Evolutionary conservation across 2,113 vertebrate genomes (phyloP), one percentile per base, ranked within the genome.

Genomic region (Pomatostomus ruficeps): DNA sequence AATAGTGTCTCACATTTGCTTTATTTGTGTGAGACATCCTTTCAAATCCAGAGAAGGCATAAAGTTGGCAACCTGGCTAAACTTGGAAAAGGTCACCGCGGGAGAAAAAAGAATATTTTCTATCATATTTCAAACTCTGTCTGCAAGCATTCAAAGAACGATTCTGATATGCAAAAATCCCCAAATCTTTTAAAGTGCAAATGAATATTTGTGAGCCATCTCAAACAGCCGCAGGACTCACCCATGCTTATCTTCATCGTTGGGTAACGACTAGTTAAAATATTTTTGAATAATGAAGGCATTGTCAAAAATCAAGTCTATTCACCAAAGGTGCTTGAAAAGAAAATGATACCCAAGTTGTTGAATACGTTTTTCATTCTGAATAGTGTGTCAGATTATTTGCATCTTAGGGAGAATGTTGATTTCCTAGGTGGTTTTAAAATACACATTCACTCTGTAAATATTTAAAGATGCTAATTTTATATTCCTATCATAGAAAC

Each of bases 241-340:
- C 10, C 75, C 52, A 21, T 71, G 51, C 76, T 82, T 85, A 62
- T 91, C 45, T 62, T 91, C 55, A 66, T 87, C 85, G 91, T 61
- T 54, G n/a, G 22, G 23, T 89, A 84, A 92, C 85, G 73, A 81
- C 57, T 91, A 21, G 84, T 95, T 91, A 88, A 94, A 95, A 95
- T 87, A 76, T 65, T 65, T 92, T 87, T 93, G 61, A 92, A 85
- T 96, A 95, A 95, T 73, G 84, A 91, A 12, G 15, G 10, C 58
- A 87, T 91, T 93, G 85, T 95, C 38, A 90, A 95, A 95, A 97
- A 96, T 95, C 95, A 96, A 79, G 78, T 76, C 92, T 93, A 90
- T 96, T 96, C 92, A 94, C 38, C 74, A 80, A 93, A 43, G 29
- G 14, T 29, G 20, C 82, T 73, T 88, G 40, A 75, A 88, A 55